Base-by-base conservation (phyloP, 1,140 invertebrate genomes). In the Halyomorpha halys region DNA sequence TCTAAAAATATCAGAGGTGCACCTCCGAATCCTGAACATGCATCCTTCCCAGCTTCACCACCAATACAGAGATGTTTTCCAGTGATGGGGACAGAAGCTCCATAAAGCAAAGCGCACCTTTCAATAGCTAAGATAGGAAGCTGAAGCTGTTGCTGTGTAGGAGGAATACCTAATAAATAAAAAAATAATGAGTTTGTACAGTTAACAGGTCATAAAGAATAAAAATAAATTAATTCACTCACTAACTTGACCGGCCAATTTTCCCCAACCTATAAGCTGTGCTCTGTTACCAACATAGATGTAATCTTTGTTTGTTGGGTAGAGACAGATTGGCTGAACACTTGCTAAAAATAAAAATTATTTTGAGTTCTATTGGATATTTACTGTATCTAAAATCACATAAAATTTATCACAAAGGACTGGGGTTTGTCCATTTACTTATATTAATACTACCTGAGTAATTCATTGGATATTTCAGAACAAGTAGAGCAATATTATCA, bases 21-120 rank as follows among this genome's bases (percentile, higher is more conserved):
- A 11, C 85, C 85, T 6, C 84, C 84, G 68, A 86, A 86, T 2
- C 84, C 84, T 45, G 82, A 80, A 66, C 85, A 87, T 0, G 83
- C 84, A 72, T 87, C 85, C 59, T 79, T 77, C 1, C 79, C 79
- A 56, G 71, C 75, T 69, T 85, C 81, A 1, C 83, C 84, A 0
- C 84, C 84, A 13, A 83, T 84, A 68, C 85, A 87, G 59, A 87
- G 71, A 70, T 85, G 82, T 39, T 83, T 80, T 19, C 77, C 74
- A 3, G 68, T 67, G 8, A 83, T 76, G 0, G 80, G 80, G 4
- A 82, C 74, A 0, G 78, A 77, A 18, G 73, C 73, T 0, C 79
- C 78, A 67, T 82, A 83, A 5, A 82, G 72, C 2, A 74, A 70
- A 47, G 75, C 72, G 67, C 82, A 83, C 14, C 73, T 74, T 44